These are phyloP conservation scores for Crocidura indochinensis DNA, from an alignment of 2,797 vertebrate genomes.

Conservation along the genomic window DNA sequence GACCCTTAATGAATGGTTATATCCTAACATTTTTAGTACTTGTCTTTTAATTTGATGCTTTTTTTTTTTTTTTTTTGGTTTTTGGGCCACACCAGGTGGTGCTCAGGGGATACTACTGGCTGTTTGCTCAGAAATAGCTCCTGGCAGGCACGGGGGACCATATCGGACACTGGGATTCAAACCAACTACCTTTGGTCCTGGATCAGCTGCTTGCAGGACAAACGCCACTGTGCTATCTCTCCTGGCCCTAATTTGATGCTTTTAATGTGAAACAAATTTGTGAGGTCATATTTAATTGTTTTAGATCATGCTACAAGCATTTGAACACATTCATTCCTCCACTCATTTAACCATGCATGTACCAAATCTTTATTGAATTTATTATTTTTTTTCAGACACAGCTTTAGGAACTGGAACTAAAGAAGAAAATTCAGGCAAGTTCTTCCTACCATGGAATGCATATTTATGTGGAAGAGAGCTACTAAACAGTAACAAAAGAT, in stretches of 20 bases:
- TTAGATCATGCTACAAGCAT: conserved; percentile 38
- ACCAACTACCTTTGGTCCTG: no score
- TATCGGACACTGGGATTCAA: no score
- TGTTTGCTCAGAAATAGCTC: no score
- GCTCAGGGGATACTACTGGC: no score
- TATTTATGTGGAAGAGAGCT: not conserved
- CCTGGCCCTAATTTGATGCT: no score
- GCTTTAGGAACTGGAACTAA: not conserved
- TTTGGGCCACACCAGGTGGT: no score
- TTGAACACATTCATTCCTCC: not conserved
- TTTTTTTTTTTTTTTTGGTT: no score
- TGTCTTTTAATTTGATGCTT: not conserved
- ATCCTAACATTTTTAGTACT: not conserved
- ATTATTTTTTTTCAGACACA: not conserved
- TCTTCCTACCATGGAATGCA: not conserved
- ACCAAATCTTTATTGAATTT: conserved; percentile 8
- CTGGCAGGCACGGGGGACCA: no score
- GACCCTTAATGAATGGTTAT: conserved; percentile 5
- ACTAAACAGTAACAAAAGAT: not conserved
- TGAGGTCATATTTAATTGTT: not conserved
- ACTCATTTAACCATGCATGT: not conserved
- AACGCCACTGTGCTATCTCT: no score
- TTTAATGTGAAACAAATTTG: no score
- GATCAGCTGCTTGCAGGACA: no score
- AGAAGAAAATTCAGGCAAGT: not conserved